Evolutionary conservation across 2,888 invertebrate genomes (phyloP).

Genomic region (Cephus pulcher): DNA sequence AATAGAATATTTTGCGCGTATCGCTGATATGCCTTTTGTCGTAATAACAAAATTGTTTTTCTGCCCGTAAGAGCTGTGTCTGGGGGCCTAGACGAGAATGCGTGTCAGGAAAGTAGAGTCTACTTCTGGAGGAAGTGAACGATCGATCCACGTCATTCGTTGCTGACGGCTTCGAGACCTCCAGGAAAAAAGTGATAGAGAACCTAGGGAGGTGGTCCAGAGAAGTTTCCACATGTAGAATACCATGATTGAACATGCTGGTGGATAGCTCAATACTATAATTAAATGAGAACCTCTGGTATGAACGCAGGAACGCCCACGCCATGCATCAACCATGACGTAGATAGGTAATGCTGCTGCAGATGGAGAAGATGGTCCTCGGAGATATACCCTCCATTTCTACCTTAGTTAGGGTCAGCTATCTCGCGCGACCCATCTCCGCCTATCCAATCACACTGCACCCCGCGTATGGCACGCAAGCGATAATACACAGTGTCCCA

Average conservation of each 20-base stretch:
- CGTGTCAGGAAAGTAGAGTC: not conserved
- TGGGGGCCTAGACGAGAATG: not conserved
- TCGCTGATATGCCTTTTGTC: too few relatives aligned
- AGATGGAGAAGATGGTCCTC: constrained; percentile 64
- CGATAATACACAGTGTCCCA: constrained; percentile 66
- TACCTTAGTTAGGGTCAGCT: constrained; percentile 65
- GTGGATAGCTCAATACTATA: constrained; percentile 35
- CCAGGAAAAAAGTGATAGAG: not conserved
- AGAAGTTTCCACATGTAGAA: not conserved
- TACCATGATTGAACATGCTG: not conserved
- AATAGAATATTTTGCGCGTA: too few relatives aligned
- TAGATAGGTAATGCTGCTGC: constrained; percentile 63
- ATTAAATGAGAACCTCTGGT: constrained; percentile 66
- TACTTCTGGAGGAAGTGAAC: not conserved
- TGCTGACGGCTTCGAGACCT: not conserved
- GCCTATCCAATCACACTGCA: constrained; percentile 65
- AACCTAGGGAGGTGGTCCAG: not conserved
- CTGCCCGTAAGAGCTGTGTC: not conserved
- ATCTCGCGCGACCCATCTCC: constrained; percentile 66
- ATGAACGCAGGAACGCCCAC: constrained; percentile 63
- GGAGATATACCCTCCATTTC: constrained; percentile 56
- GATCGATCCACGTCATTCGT: not conserved
- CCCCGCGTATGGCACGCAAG: constrained; percentile 63
- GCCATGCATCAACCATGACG: constrained; percentile 65
- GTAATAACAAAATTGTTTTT: too few relatives aligned